Evolutionary conservation across 2,888 invertebrate species (phyloP).

Genomic region (Drosophila buzzatii): DNA sequence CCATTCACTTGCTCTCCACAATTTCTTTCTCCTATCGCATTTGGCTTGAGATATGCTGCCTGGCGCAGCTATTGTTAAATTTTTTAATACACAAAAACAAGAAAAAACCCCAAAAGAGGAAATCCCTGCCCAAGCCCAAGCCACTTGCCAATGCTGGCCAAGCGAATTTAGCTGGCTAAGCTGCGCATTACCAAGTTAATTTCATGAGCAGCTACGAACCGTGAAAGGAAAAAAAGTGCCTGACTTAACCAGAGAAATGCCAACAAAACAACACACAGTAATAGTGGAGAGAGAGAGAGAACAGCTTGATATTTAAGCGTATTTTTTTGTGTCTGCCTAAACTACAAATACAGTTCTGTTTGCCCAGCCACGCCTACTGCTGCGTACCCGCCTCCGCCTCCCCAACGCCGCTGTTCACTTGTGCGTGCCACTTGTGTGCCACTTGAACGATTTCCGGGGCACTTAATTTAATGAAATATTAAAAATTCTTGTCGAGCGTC

Average conservation of each 20-base stretch:
- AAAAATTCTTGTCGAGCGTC: constrained; percentile 76
- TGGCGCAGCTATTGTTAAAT: constrained; percentile 48
- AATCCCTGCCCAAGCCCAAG: neutral
- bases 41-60: constrained; percentile 26
- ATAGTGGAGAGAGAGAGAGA: constrained; percentile 2
- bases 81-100: constrained; percentile 28
- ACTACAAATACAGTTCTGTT: constrained; percentile 53
- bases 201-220: constrained; percentile 54
- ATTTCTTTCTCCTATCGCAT: neutral
- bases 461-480: constrained; percentile 85
- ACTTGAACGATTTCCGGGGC: constrained; percentile 78
- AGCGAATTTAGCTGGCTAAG: constrained; percentile 45
- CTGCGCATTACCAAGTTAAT: constrained; percentile 67
- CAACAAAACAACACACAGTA: constrained; percentile 40
- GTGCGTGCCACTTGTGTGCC: constrained; percentile 75
- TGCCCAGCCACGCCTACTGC: constrained; percentile 21
- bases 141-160: neutral
- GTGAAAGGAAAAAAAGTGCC: constrained; percentile 41
- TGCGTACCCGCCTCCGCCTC: too few species aligned
- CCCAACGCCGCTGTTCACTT: constrained; percentile 49
- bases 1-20: constrained; percentile 6
- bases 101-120: constrained; percentile 16
- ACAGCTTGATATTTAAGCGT: constrained; percentile 60
- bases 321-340: constrained; percentile 56
- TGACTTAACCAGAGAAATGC: constrained; percentile 79